Evolutionary conservation across 1,140 invertebrate genomes (phyloP).

Genomic region (Halictus rubicundus): DNA sequence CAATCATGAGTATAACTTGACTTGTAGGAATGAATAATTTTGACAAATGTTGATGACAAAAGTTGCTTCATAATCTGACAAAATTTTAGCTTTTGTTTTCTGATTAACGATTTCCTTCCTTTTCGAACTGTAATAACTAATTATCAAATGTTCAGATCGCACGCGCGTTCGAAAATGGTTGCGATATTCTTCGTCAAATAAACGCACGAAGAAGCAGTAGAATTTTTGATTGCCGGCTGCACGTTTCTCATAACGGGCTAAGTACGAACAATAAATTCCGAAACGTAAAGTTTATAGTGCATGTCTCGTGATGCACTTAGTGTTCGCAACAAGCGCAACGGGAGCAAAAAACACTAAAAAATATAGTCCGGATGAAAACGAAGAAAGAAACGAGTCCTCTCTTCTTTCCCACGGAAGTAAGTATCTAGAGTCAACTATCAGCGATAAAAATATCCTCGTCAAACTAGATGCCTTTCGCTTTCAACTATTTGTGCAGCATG

Average conservation of each 20-base stretch:
- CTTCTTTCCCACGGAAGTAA: conserved; percentile 5
- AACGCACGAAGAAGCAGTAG: background rate
- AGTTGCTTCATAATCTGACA: background rate
- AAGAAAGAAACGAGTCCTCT: conserved; percentile 42
- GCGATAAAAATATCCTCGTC: conserved; percentile 53
- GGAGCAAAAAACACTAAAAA: conserved; percentile 61
- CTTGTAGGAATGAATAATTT: too few relatives aligned
- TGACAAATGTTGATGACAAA: too few relatives aligned
- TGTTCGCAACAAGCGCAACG: conserved; percentile 66
- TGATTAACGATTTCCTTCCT: background rate
- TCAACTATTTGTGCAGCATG: conserved; percentile 53
- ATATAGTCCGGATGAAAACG: conserved; percentile 57
- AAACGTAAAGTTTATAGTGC: conserved; percentile 60
- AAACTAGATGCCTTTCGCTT: conserved; percentile 51
- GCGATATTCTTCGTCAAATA: background rate
- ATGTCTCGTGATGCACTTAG: conserved; percentile 69
- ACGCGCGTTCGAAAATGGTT: background rate
- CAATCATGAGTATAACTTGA: too few relatives aligned
- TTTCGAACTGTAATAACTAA: background rate
- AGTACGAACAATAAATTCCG: conserved; percentile 65
- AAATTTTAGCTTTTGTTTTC: background rate
- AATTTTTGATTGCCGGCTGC: conserved; percentile 12
- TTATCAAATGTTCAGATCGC: background rate
- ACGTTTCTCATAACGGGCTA: conserved; percentile 54
- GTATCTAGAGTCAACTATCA: conserved; percentile 60